Base-by-base conservation (phyloP, 2,797 vertebrate genomes). In the Clarias fuscus region DNA sequence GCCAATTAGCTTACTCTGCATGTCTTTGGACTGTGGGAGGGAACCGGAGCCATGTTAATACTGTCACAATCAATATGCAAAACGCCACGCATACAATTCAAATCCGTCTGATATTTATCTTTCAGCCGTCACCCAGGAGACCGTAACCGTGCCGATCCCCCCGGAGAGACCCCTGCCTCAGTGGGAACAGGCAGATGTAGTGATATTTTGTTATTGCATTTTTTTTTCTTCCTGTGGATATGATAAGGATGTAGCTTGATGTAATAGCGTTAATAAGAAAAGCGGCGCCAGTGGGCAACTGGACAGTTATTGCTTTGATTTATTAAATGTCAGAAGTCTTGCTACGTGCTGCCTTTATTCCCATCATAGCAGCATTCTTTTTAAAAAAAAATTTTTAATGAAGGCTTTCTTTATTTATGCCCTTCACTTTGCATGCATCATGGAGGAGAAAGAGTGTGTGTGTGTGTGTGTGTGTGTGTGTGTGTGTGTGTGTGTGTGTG, bases 51-150 rank as follows among this genome's bases (percentile, higher is more conserved):
- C 7, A 61, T 24, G 56, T 10, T 37, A 33, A 6, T 20, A 59
- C 10, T 24, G 76, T 48, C 71, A 14, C 24, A 24, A 72, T 73
- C 71, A 48, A 56, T 56, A 13, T 84, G 33, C 37, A 18, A 27
- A 17, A 20, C 53, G 13, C 53, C 53, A 56, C 13, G 70, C 82
- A 10, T 30, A 13, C 59, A 64, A 24, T 65, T 75, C n/a, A 48
- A 43, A 73, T 62, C 13, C 43, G 58, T 10, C 11, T 70, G 75
- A 79, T 85, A 5, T 84, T 33, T 68, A 79, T 53, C 75, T 80
- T 71, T 84, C 71, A 78, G 56, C 70, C 43, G 64, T 89, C 86
- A 84, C 86, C 83, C 59, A 5, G 85, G 88, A 88, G 86, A 89
- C 84, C 0, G 86, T 88, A 86, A 62, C 81, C 82, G 85, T 87